A percentile compares a stretch with the other conserved stretches of the same genome.
Evolutionary conservation across 2,113 vertebrate species (phyloP).

Genomic region (Caranx melampygus): DNA sequence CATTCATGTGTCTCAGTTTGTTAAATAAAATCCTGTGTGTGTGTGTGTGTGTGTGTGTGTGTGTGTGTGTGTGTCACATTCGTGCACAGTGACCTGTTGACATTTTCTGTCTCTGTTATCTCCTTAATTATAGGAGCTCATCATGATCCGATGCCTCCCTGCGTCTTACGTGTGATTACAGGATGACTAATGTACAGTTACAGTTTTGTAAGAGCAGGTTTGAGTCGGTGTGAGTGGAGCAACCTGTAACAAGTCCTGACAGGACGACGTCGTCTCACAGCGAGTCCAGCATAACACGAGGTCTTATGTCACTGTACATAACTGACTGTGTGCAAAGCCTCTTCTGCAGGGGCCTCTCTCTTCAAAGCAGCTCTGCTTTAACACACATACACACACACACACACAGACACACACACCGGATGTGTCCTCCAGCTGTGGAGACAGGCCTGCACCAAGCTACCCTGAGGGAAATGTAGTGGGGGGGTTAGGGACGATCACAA

Average conservation of each 20-base stretch:
- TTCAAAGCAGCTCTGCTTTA: constrained; percentile 47
- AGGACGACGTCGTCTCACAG: constrained; percentile 23
- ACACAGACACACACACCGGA: constrained; percentile 54
- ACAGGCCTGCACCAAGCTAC: constrained; percentile 32
- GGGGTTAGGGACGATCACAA: constrained; percentile 15
- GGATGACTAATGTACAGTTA: constrained; percentile 30
- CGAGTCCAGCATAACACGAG: constrained; percentile 25
- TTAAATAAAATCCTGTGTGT: neutral
- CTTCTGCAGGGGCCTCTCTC: constrained; percentile 12
- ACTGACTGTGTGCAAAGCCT: constrained; percentile 1
- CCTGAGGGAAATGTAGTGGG: constrained; percentile 40
- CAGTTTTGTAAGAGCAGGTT: constrained; percentile 22
- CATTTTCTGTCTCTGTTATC: constrained; percentile 21
- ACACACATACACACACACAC: constrained; percentile 37
- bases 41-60: neutral
- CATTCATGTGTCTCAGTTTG: neutral
- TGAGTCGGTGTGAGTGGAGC: constrained; percentile 5
- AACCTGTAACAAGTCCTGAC: constrained; percentile 56
- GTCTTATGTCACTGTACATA: constrained; percentile 17
- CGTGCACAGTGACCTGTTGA: neutral
- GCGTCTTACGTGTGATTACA: constrained; percentile 51
- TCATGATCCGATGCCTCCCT: constrained; percentile 21
- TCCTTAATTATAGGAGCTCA: constrained; percentile 48
- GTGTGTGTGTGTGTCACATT: too few relatives aligned
- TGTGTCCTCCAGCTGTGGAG: constrained; percentile 74